A percentile compares a stretch with the other conserved stretches of the same genome.
Evolutionary conservation across 2,797 vertebrate genomes (phyloP).

Genomic region (Molossus alvarezi): DNA sequence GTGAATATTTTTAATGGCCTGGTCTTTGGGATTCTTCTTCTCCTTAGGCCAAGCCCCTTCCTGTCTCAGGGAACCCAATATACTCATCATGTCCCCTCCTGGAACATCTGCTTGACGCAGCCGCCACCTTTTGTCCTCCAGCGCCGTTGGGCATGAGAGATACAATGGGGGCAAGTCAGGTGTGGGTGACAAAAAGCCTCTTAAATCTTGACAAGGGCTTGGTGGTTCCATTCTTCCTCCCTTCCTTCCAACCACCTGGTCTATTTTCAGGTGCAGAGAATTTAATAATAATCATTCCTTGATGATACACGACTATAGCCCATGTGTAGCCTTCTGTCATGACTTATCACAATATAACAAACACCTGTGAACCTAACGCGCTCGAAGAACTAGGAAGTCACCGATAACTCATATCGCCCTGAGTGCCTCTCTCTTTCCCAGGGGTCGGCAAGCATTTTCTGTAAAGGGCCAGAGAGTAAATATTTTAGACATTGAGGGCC

Average conservation of each 20-base stretch:
- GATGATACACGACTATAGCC: not conserved
- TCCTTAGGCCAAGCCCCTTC: not conserved
- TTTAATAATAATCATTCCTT: slow-evolving; percentile 24
- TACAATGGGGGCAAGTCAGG: not conserved
- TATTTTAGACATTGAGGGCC: not conserved
- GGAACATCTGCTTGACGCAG: not conserved
- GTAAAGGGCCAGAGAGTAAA: not conserved
- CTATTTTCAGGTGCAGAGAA: not conserved
- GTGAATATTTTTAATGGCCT: not conserved
- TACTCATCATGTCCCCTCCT: not conserved
- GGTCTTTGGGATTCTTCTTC: not conserved
- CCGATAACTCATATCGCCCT: not conserved
- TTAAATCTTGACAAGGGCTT: not conserved
- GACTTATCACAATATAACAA: not conserved
- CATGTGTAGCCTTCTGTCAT: not conserved
- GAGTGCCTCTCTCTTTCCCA: not conserved
- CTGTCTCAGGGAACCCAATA: not conserved
- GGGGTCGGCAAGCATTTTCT: not conserved
- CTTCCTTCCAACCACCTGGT: not conserved
- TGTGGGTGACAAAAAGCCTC: not conserved
- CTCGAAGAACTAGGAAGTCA: not conserved
- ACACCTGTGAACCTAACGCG: not conserved
- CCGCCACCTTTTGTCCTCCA: not conserved
- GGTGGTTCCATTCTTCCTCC: not conserved
- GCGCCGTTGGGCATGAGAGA: not conserved